Percentiles rank a stretch among this genome's conserved stretches.
phyloP scores from a whole-genome alignment of 2,888 invertebrate genomes.

The Ennomos fuscantarius region DNA sequence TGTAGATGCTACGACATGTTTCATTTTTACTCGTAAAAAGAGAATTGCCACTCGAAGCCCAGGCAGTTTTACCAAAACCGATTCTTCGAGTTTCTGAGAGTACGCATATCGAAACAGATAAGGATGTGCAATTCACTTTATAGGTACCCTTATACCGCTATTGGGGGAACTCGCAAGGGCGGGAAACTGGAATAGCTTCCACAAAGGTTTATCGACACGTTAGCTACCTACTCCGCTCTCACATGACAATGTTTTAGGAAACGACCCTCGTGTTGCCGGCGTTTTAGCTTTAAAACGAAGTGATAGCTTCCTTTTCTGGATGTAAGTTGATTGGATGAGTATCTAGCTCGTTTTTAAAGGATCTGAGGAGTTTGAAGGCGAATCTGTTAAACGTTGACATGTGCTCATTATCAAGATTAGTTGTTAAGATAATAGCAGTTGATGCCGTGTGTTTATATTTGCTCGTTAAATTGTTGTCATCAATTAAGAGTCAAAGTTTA shows the following conservation, averaged over 20 bases:
- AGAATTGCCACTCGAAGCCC: not conserved
- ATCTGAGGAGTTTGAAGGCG: too few species aligned
- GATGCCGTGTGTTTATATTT: too few species aligned
- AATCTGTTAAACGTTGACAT: too few species aligned
- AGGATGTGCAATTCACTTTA: slow-evolving; percentile 41
- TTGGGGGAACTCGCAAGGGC: slow-evolving; percentile 15
- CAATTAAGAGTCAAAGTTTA: too few species aligned
- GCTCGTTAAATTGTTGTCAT: too few species aligned
- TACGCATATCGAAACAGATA: slow-evolving; percentile 33
- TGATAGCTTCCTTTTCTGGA: not conserved
- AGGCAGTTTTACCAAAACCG: slow-evolving; percentile 4
- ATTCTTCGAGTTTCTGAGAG: slow-evolving; percentile 17
- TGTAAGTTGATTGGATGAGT: too few species aligned
- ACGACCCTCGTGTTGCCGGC: slow-evolving; percentile 8
- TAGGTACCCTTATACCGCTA: slow-evolving; percentile 24
- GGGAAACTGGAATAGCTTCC: slow-evolving; percentile 25
- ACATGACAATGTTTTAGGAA: slow-evolving; percentile 21
- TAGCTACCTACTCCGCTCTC: slow-evolving; percentile 13
- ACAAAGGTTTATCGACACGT: slow-evolving; percentile 31
- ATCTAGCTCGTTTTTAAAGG: too few species aligned
- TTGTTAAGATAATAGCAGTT: too few species aligned
- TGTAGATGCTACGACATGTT: too few species aligned
- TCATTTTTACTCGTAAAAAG: not conserved
- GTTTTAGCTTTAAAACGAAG: slow-evolving; percentile 9
- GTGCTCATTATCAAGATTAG: too few species aligned